Percentiles rank a stretch among this genome's conserved stretches.
phyloP scores from a whole-genome alignment of 30 jellyfish, hydroid and myxozoan species.

The Aurelia aurita region DNA sequence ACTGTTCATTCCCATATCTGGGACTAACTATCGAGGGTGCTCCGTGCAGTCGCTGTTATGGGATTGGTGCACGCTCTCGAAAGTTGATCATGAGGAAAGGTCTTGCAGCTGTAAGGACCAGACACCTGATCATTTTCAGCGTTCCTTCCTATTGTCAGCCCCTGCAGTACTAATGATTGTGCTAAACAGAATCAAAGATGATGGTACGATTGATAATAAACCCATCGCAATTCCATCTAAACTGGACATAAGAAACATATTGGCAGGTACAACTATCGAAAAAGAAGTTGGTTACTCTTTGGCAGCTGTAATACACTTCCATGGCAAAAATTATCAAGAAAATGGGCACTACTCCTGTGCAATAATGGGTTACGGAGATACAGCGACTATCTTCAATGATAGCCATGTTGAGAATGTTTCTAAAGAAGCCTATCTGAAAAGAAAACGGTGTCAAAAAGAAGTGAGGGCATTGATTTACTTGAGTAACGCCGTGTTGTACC shows the following conservation, averaged over 20 bases:
- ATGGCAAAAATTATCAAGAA: not conserved
- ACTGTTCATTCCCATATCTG: not conserved
- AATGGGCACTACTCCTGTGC: conserved; percentile 15
- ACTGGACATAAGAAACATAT: not conserved
- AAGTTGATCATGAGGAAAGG: not conserved
- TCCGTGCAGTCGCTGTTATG: not conserved
- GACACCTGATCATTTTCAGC: not conserved
- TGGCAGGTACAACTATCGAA: not conserved
- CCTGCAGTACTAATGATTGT: not conserved
- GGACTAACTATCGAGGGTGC: not conserved
- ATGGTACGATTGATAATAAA: not conserved
- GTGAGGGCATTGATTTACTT: not conserved
- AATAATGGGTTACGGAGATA: not conserved
- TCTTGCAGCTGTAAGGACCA: not conserved
- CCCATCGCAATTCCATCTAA: not conserved
- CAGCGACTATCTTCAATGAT: not conserved
- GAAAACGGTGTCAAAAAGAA: not conserved
- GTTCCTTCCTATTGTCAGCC: not conserved
- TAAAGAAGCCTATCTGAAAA: not conserved
- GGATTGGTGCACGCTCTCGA: conserved; percentile 1
- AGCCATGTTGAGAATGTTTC: not conserved
- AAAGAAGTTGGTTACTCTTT: not conserved
- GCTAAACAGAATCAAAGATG: not conserved
- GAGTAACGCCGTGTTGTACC: not conserved
- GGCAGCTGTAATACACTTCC: conserved; percentile 8